Base-by-base conservation (phyloP, 2,888 invertebrate species). In the Plagodis dolabraria region DNA sequence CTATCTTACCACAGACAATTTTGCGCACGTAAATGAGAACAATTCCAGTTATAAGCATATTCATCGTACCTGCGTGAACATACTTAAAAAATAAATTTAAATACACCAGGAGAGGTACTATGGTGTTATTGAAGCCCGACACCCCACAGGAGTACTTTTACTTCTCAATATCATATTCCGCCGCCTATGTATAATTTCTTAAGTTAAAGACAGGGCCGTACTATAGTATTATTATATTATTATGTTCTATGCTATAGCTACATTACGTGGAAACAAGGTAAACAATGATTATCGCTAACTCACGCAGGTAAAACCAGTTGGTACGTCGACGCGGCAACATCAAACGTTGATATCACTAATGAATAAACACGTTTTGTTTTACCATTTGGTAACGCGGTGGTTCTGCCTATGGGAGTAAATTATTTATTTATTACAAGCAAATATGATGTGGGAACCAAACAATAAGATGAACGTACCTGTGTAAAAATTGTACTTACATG, bases 341-440 rank as follows among this genome's bases (percentile, higher is more conserved):
- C 54, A 60, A 60, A 54, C 47, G 54, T 47, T 60, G 43, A 50
- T 50, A 51, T 47, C 53, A 53, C 59, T 60, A 60, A 60, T 60
- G 54, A 60, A 54, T 60, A 60, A 60, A 60, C 59, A 60, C 51
- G 59, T 60, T 60, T 54, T 51, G 51, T 60, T 60, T 60, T 60
- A 60, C 46, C 59, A 51, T 54, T 60, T 60, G 33, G 50, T 54
- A 54, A 53, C 51, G 52, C 50, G 47, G 47, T 48, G 45, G 44
- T 47, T 49, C 53, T 22, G 22, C 22, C 22, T 64, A 62, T 67
- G 51, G 62, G 55, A 54, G 53, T 57, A 59, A 56, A 49, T 56
- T 56, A 53, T 57, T 44, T 11, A 60, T 57, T 46, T 46, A 63
- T 35, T 53, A 60, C 9, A 50, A 63, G 57, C 55, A 60, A 54